Percentiles rank a stretch among this genome's conserved stretches.
These are phyloP conservation scores for Ruditapes philippinarum DNA, from an alignment of 1,140 invertebrate species.

Conservation along the genomic window DNA sequence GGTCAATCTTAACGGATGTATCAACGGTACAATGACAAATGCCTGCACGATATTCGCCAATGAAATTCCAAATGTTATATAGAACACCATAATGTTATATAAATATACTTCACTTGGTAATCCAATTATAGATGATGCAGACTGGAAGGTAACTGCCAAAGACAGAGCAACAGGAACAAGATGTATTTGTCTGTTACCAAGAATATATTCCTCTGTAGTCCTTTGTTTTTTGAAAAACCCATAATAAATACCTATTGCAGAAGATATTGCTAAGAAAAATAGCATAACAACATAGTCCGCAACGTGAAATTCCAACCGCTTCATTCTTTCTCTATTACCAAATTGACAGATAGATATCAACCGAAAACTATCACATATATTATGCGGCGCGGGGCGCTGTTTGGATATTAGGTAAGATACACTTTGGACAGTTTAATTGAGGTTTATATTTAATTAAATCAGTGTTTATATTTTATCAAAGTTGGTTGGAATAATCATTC, in stretches of 20 bases:
- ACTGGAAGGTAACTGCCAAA: constrained; percentile 92
- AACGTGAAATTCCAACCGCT: constrained; percentile 21
- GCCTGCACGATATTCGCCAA: constrained; percentile 74
- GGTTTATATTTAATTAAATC: no score
- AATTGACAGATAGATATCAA: no score
- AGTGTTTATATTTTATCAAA: no score
- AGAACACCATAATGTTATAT: no score
- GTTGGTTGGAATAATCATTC: no score
- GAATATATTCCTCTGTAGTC: constrained; percentile 92
- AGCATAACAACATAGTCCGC: constrained; percentile 69
- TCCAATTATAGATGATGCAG: constrained; percentile 95
- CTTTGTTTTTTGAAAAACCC: constrained; percentile 93
- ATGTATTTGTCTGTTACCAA: constrained; percentile 92
- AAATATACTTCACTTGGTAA: constrained; percentile 94
- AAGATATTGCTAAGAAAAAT: constrained; percentile 76
- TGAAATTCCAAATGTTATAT: constrained; percentile 66
- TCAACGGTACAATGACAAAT: constrained; percentile 79
- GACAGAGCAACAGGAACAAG: constrained; percentile 86
- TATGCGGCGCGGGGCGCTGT: no score
- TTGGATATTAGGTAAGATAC: no score
- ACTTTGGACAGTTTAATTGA: no score
- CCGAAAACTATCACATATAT: no score
- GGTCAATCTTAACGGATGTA: constrained; percentile 81
- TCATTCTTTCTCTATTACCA: no score
- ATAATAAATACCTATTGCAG: no score